A percentile compares a stretch with the other conserved stretches of the same genome.
Conservation (phyloP, 37 sponge, comb jelly and placozoan genomes). For the Eunapius fragilis region DNA sequence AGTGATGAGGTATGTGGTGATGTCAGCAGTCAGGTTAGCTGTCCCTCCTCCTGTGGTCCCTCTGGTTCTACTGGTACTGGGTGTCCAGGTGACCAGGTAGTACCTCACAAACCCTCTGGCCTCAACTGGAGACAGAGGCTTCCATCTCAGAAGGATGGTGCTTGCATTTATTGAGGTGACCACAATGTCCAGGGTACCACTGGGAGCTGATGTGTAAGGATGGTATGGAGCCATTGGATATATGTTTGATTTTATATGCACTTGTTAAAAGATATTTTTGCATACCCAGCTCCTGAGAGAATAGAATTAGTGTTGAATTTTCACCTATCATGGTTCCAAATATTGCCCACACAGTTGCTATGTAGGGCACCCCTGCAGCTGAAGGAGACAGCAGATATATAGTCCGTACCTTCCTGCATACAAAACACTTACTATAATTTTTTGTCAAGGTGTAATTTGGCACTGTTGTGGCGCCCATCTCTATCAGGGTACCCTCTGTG, state of each 20-base stretch:
- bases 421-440: neutral
- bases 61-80: neutral
- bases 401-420: neutral
- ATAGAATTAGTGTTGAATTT: neutral
- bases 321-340: neutral
- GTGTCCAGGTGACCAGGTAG: slow-evolving; percentile 16
- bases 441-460: neutral
- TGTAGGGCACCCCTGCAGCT: neutral
- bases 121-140: neutral
- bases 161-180: neutral
- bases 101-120: slow-evolving; percentile 26
- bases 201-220: neutral
- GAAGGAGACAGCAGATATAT: neutral
- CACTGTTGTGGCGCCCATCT: neutral
- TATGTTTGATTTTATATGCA: no score
- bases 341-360: neutral
- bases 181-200: neutral
- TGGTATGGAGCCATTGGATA: no score
- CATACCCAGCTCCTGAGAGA: neutral
- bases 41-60: slow-evolving; percentile 1
- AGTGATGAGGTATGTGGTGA: neutral
- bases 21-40: neutral
- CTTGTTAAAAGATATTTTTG: no score
- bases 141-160: slow-evolving; percentile 24
- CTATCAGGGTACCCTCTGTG: neutral